Percentiles rank a stretch among this genome's conserved stretches.
Evolutionary conservation across 2,113 vertebrate genomes (phyloP).

Genomic region (Rana temporaria): DNA sequence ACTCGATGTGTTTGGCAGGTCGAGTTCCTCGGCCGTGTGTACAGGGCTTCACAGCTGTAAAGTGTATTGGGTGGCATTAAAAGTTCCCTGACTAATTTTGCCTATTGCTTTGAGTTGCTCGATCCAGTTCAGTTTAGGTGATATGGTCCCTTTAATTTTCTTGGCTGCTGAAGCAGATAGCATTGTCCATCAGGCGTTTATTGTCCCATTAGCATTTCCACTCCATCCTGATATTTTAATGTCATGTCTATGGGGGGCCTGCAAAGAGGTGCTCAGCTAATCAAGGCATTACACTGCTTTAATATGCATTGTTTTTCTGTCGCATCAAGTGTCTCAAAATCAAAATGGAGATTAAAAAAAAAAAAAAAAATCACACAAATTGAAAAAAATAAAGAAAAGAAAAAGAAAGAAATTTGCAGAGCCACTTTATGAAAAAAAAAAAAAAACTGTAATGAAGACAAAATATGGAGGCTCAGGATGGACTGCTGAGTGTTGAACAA

Average conservation of each 20-base stretch:
- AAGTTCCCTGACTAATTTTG: no score
- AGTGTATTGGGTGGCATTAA: no score
- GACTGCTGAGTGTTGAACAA: neutral
- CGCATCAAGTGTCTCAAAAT: slow-evolving; percentile 44
- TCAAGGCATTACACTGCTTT: slow-evolving; percentile 54
- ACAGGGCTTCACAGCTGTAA: no score
- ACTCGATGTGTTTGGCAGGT: no score
- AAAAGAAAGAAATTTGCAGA: neutral
- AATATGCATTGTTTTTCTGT: slow-evolving; percentile 58
- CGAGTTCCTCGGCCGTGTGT: no score
- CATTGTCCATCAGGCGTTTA: slow-evolving; percentile 45
- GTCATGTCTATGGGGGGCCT: slow-evolving; percentile 40
- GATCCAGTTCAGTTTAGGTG: no score
- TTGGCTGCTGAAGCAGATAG: slow-evolving; percentile 21
- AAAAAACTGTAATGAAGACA: neutral
- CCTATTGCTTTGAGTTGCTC: no score
- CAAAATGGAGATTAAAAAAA: slow-evolving; percentile 41
- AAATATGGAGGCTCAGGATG: neutral
- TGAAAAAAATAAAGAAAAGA: slow-evolving; percentile 13
- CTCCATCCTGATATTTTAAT: slow-evolving; percentile 51
- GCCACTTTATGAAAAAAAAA: slow-evolving; percentile 13
- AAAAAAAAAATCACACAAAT: slow-evolving; percentile 29
- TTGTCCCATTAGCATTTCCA: slow-evolving; percentile 49
- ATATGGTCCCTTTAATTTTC: slow-evolving; percentile 12
- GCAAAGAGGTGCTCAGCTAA: slow-evolving; percentile 56